Conservation (phyloP, 92 coral and sea anemone species). For the Paragorgia papillata region DNA sequence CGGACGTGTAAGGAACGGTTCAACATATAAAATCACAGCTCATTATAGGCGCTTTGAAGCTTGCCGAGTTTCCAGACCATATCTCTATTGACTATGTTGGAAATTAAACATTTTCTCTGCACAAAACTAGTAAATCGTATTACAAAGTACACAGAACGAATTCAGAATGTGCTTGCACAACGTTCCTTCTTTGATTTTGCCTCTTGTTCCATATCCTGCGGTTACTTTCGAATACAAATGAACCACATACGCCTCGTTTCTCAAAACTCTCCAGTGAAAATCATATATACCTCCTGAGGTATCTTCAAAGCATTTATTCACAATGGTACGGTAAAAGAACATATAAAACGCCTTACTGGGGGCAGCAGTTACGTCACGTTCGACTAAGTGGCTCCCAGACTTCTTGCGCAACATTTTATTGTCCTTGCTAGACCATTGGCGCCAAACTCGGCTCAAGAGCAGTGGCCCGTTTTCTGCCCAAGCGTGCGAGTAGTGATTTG, state of each 20-base stretch:
- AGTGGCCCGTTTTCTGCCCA: conserved; percentile 50
- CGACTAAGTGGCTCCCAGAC: no score
- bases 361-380: conserved; percentile 35
- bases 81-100: no score
- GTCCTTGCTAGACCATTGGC: neutral
- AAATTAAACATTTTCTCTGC: no score
- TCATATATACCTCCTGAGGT: conserved; percentile 21
- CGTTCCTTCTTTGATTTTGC: conserved; percentile 46
- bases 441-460: conserved; percentile 42
- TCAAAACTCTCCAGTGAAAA: conserved; percentile 18
- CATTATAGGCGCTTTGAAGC: no score
- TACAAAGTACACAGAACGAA: conserved; percentile 52
- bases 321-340: conserved; percentile 23
- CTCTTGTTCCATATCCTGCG: conserved; percentile 10
- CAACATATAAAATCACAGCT: no score
- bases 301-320: conserved; percentile 37
- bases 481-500: conserved; percentile 12
- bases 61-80: no score
- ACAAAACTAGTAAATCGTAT: conserved; percentile 22
- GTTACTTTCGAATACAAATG: conserved; percentile 48
- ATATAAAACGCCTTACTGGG: conserved; percentile 28
- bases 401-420: neutral
- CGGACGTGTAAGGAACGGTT: no score
- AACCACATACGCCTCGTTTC: conserved; percentile 28
- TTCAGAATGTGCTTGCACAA: conserved; percentile 50